These are phyloP conservation scores for Meloe dianella DNA, from an alignment of 2,888 invertebrate species.

Conservation along the genomic window DNA sequence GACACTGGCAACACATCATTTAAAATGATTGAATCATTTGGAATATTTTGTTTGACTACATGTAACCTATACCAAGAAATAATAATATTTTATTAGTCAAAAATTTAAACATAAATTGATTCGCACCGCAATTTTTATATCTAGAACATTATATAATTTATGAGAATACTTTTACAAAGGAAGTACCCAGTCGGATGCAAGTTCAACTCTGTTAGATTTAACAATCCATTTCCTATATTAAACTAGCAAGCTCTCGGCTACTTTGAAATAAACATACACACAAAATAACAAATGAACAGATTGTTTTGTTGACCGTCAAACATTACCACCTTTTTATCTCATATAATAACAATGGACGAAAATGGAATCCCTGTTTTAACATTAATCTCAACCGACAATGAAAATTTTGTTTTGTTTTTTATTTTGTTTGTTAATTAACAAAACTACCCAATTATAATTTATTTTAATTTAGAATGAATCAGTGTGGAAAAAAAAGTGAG, in stretches of 20 bases:
- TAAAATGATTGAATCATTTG: background rate
- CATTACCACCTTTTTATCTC: background rate
- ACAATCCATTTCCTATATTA: conserved; percentile 63
- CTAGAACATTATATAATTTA: conserved; percentile 60
- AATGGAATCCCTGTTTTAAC: conserved; percentile 4
- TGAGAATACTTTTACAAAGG: conserved; percentile 60
- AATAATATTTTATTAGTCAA: conserved; percentile 18
- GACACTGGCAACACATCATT: background rate
- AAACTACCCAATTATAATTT: background rate
- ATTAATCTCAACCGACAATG: background rate
- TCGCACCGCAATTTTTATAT: conserved; percentile 59
- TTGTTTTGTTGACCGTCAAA: conserved; percentile 46
- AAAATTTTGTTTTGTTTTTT: background rate
- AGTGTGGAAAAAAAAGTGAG: background rate
- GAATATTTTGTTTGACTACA: background rate
- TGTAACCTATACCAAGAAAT: background rate
- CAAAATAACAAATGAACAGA: conserved; percentile 31
- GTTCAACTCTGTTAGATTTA: conserved; percentile 61
- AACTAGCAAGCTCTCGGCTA: conserved; percentile 49
- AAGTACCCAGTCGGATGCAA: conserved; percentile 61
- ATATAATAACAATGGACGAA: background rate
- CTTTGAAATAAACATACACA: conserved; percentile 44
- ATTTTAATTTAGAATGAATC: background rate
- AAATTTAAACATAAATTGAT: conserved; percentile 35
- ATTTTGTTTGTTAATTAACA: background rate